These are phyloP conservation scores for Scytalopus superciliaris DNA, from an alignment of 2,113 vertebrate species.

Conservation along the genomic window DNA sequence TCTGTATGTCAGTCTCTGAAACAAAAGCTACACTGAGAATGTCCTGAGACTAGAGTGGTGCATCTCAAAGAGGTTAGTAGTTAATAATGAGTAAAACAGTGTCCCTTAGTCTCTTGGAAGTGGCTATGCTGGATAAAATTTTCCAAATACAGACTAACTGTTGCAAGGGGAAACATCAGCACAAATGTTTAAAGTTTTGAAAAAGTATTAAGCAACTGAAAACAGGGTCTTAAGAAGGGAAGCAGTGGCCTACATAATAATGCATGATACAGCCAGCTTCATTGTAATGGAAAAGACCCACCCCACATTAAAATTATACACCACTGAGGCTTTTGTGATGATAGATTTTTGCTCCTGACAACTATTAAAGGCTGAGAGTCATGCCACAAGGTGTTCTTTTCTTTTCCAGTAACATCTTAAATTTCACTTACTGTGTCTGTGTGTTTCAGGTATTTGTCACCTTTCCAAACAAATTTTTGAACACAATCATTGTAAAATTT, in stretches of 20 bases:
- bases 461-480: neutral
- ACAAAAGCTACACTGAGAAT: neutral
- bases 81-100: neutral
- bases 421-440: rapidly evolving
- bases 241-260: rapidly evolving
- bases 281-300: neutral
- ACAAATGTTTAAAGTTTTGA: neutral
- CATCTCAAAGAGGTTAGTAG: neutral
- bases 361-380: neutral
- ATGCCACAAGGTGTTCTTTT: neutral
- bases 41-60: neutral
- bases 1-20: neutral
- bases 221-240: neutral
- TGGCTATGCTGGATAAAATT: neutral
- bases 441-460: neutral
- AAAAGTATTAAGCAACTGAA: neutral
- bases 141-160: neutral
- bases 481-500: neutral
- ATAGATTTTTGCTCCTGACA: neutral
- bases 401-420: neutral
- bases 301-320: neutral
- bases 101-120: neutral
- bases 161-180: neutral
- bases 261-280: neutral
- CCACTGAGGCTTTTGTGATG: neutral